Evolutionary conservation across 2,113 vertebrate species (phyloP).

Genomic region (Oryzias melastigma): DNA sequence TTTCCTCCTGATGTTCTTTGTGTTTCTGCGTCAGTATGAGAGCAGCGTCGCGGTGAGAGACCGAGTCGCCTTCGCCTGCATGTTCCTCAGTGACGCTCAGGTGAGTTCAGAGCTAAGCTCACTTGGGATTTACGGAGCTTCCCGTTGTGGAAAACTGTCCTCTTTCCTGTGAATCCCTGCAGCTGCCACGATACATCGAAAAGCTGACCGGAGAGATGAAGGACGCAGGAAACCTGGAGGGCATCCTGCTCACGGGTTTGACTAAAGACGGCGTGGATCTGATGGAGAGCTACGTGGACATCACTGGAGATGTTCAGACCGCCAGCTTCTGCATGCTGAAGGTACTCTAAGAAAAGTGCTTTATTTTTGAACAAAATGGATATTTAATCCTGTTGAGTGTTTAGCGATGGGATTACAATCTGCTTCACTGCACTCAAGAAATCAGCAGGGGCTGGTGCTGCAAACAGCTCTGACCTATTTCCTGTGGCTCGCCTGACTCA

Average conservation of each 20-base stretch:
- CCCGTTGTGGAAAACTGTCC: neutral
- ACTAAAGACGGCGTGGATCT: slow-evolving; percentile 98
- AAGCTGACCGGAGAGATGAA: slow-evolving; percentile 97
- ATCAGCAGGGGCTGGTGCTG: too few species aligned
- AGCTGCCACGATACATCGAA: slow-evolving; percentile 94
- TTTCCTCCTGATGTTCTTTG: neutral
- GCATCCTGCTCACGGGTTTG: slow-evolving; percentile 92
- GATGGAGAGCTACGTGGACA: slow-evolving; percentile 96
- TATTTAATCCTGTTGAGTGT: too few species aligned
- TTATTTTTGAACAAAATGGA: too few species aligned
- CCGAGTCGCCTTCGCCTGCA: slow-evolving; percentile 95
- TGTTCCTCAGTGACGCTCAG: slow-evolving; percentile 93
- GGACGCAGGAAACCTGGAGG: slow-evolving; percentile 94
- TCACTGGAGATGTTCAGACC: slow-evolving; percentile 95
- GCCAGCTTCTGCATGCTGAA: slow-evolving; percentile 98
- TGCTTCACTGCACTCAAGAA: too few species aligned
- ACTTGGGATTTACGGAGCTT: neutral
- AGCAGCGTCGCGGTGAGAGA: slow-evolving; percentile 92
- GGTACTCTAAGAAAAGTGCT: slow-evolving; percentile 65
- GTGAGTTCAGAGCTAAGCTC: slow-evolving; percentile 64
- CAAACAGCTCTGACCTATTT: too few species aligned
- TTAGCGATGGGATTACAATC: too few species aligned
- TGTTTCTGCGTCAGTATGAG: slow-evolving; percentile 81
- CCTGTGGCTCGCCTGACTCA: too few species aligned
- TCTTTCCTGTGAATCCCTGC: neutral